Evolutionary conservation across 2,797 vertebrate species (phyloP), one percentile per base, ranked within the genome.

Genomic region (Sebastes steindachneri): DNA sequence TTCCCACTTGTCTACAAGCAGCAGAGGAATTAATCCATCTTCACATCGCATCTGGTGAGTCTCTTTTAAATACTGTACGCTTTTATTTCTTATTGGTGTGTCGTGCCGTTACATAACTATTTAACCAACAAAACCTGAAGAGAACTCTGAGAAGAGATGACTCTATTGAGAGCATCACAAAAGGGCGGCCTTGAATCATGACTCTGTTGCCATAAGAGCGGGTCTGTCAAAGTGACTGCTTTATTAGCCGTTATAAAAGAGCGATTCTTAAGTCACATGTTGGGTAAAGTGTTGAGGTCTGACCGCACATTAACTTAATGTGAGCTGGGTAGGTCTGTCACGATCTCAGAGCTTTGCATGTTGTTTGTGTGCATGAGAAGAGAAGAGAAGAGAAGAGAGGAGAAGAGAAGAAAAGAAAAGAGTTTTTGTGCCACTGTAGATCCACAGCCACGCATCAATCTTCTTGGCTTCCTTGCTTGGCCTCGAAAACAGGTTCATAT

Each of bases 171-270:
- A 77, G 54, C 9, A 25, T 77, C 84, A 94, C 79, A 94, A 48
- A 45, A 66, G 37, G 45, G 9, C 25, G 25, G 64, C 64, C 37
- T 48, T 66, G 37, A 71, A 89, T 90, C 69, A 68, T 80, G 83
- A 85, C 86, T 89, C 72, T 58, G 89, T 87, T 90, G 90, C 89
- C 74, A 73, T 85, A 86, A 83, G 85, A 91, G 76, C 82, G 77
- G 77, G 68, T 83, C 89, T 72, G 77, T 77, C 74, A 79, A 84
- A 80, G 78, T 4, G 11, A 75, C 79, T 86, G 68, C 91, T 91
- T 90, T 88, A 81, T 85, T 58, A 60, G 73, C 68, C 54, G 60
- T 91, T 91, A 90, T 89, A 78, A 84, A 75, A 83, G 84, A 80
- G 73, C 57, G 57, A 67, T 86, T 89, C 67, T 76, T 65, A 82